A percentile compares a stretch with the other conserved stretches of the same genome.
Conservation (phyloP, 2,797 vertebrate species). For the Falco novaeseelandiae region DNA sequence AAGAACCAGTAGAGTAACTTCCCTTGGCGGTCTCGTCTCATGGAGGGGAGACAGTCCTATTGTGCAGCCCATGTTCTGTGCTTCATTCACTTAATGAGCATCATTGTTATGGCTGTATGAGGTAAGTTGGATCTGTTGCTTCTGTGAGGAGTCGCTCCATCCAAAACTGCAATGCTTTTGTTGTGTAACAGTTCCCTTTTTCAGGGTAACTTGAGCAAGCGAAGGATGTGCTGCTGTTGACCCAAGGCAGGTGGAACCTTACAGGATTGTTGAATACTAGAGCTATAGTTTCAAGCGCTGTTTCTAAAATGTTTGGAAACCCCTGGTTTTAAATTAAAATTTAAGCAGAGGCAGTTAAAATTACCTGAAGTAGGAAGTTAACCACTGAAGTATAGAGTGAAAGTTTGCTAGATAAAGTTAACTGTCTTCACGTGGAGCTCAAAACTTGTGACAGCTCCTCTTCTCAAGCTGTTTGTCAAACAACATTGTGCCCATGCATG, state of each 20-base stretch:
- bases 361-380: not conserved
- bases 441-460: not conserved
- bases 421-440: not conserved
- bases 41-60: not conserved
- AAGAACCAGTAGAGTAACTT: not conserved
- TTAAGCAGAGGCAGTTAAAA: not conserved
- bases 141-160: not conserved
- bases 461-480: not conserved
- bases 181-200: not conserved
- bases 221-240: not conserved
- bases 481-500: fast-evolving
- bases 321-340: not conserved
- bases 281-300: not conserved
- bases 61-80: not conserved
- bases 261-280: not conserved
- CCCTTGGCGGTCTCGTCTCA: not conserved
- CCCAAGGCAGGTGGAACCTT: not conserved
- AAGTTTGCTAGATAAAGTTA: not conserved
- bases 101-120: not conserved
- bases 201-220: not conserved
- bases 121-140: not conserved
- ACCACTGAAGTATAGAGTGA: not conserved
- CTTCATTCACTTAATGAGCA: not conserved
- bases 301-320: not conserved
- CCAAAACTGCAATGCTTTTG: not conserved